These are phyloP conservation scores for Bombus waltoni DNA, from an alignment of 1,140 invertebrate genomes.

Conservation along the genomic window DNA sequence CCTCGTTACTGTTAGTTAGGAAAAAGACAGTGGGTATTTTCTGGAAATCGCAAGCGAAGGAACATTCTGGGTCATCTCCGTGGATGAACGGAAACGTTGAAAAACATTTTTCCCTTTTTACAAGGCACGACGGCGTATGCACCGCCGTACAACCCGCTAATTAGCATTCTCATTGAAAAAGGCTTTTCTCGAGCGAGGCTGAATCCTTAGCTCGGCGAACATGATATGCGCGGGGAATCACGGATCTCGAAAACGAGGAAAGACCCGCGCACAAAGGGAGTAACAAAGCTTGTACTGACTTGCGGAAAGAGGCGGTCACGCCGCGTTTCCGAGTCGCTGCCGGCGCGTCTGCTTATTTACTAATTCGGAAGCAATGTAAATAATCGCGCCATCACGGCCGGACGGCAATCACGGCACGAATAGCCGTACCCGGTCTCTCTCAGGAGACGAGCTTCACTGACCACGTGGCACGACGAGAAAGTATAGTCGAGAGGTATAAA, in stretches of 20 bases:
- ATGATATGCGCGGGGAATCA: neutral
- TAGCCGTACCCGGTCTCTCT: slow-evolving; percentile 63
- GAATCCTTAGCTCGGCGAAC: slow-evolving; percentile 13
- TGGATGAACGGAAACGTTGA: neutral
- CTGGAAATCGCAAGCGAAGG: neutral
- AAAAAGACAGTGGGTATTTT: neutral
- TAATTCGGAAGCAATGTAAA: slow-evolving; percentile 79
- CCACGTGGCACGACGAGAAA: slow-evolving; percentile 72
- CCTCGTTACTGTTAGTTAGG: too few species aligned
- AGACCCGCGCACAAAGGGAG: slow-evolving; percentile 12
- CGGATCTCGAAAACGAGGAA: slow-evolving; percentile 34
- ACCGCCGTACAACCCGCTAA: slow-evolving; percentile 20
- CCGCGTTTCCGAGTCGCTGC: slow-evolving; percentile 74
- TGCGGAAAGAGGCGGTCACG: slow-evolving; percentile 74
- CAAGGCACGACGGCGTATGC: neutral
- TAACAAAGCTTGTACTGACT: neutral
- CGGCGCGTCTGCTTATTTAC: slow-evolving; percentile 69
- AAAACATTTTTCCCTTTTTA: slow-evolving; percentile 1
- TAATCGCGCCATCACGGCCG: slow-evolving; percentile 67
- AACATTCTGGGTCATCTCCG: neutral
- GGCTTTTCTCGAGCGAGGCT: slow-evolving; percentile 22
- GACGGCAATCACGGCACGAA: slow-evolving; percentile 72
- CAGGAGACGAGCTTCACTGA: slow-evolving; percentile 82
- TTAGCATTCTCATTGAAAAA: slow-evolving; percentile 51
- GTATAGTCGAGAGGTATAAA: slow-evolving; percentile 70